These are phyloP conservation scores for Monodelphis domestica DNA, from an alignment of 2,797 vertebrate species.

Conservation along the genomic window DNA sequence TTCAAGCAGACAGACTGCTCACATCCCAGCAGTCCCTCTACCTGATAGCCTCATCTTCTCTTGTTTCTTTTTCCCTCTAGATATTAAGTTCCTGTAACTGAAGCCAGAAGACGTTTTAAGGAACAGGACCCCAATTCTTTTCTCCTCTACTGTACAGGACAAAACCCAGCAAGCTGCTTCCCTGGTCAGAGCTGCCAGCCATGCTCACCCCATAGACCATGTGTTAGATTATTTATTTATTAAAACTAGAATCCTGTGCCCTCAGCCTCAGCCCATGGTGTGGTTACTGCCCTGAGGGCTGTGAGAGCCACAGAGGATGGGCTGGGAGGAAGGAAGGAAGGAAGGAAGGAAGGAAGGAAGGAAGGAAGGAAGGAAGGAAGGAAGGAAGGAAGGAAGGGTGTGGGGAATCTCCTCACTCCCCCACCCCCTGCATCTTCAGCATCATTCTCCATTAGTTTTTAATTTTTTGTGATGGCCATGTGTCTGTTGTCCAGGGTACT, in stretches of 20 bases:
- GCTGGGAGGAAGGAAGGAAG: slow-evolving; percentile 57
- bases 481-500: slow-evolving; percentile 56
- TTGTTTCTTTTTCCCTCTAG: slow-evolving; percentile 81
- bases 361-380: slow-evolving; percentile 56
- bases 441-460: not conserved
- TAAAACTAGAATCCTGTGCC: slow-evolving; percentile 87
- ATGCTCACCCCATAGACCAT: slow-evolving; percentile 83
- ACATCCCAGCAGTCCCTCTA: slow-evolving; percentile 19
- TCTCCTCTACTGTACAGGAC: slow-evolving; percentile 83
- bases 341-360: slow-evolving; percentile 60
- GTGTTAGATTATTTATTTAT: slow-evolving; percentile 95
- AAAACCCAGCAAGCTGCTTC: slow-evolving; percentile 84
- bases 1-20: slow-evolving; percentile 27
- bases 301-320: slow-evolving; percentile 66
- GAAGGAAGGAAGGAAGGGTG: slow-evolving; percentile 51
- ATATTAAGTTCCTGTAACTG: slow-evolving; percentile 89
- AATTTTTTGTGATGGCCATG: slow-evolving; percentile 52
- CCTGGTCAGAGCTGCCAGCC: slow-evolving; percentile 83
- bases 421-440: not conserved
- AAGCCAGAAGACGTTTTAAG: slow-evolving; percentile 77
- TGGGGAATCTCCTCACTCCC: not conserved
- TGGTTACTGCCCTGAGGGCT: slow-evolving; percentile 79
- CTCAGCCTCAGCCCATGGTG: slow-evolving; percentile 87
- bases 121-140: slow-evolving; percentile 80
- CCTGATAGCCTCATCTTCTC: slow-evolving; percentile 36